Evolutionary conservation across 2,888 invertebrate species (phyloP).

Genomic region (Pedicia rivosa): DNA sequence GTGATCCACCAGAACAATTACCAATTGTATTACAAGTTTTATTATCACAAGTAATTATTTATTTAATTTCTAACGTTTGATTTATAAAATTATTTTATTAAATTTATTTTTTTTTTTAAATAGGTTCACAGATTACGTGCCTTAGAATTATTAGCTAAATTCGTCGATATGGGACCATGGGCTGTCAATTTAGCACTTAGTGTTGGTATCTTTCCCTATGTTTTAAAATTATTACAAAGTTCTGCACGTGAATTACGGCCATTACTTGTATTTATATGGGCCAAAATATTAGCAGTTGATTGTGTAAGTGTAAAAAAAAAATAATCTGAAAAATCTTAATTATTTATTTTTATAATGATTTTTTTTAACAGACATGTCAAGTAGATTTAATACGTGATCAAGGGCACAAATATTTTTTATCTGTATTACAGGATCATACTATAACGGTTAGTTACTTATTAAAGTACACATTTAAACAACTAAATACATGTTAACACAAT

Average conservation of each 20-base stretch:
- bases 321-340: not conserved
- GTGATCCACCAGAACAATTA: slow-evolving; percentile 87
- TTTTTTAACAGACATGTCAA: slow-evolving; percentile 66
- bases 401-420: slow-evolving; percentile 87
- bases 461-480: too few species aligned
- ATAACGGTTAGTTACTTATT: slow-evolving; percentile 56
- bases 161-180: slow-evolving; percentile 90
- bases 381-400: slow-evolving; percentile 85
- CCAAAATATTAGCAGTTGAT: slow-evolving; percentile 94
- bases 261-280: slow-evolving; percentile 95
- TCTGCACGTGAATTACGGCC: slow-evolving; percentile 84
- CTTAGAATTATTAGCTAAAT: slow-evolving; percentile 80
- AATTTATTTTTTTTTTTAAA: slow-evolving; percentile 32
- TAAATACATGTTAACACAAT: too few species aligned
- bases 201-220: slow-evolving; percentile 98
- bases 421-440: slow-evolving; percentile 73
- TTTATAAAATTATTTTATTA: slow-evolving; percentile 38
- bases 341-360: slow-evolving; percentile 8
- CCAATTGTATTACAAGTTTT: slow-evolving; percentile 92
- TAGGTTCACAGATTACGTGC: slow-evolving; percentile 78
- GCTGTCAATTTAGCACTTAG: slow-evolving; percentile 91
- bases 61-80: not conserved
- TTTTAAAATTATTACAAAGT: slow-evolving; percentile 90
- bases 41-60: slow-evolving; percentile 35
- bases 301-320: slow-evolving; percentile 42